Base-by-base conservation (phyloP, 2,888 invertebrate genomes). In the Cryptophagus acutangulus region DNA sequence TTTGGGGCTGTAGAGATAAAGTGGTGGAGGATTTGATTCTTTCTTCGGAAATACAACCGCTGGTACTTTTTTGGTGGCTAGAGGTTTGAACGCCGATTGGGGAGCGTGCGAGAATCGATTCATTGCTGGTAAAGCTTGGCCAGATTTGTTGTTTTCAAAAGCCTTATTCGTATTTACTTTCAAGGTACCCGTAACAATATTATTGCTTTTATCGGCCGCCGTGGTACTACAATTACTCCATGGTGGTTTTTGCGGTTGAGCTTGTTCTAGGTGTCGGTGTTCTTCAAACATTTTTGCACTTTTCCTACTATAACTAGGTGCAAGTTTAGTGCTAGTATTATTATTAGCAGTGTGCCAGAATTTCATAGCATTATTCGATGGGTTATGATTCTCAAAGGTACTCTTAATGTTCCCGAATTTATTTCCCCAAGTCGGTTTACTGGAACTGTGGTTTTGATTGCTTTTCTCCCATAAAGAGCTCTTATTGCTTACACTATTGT, bases 351-450 rank as follows among this genome's bases (percentile, higher is more conserved):
- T 67, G 52, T 77, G 77, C 82, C 81, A 82, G 55, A 79, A 79
- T 28, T 72, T 74, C 48, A 75, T 74, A 2, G 78, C 78, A 38
- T 48, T 43, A 20, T 71, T 71, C 63, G 48, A 72, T 6, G 31
- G 14, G 24, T 20, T 20, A 8, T 41, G 41, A 29, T 74, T 77
- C 61, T 91, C 90, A 62, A 91, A 91, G 0, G 82, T 75, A 24
- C 84, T 84, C 65, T 88, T 89, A 20, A 91, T 84, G 54, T 85
- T 83, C 0, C 87, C 87, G 62, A 91, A 91, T 46, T 87, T 77
- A 57, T 74, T 86, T 55, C 79, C 85, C 90, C 91, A 91, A 57
- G 87, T 84, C 8, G 57, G 45, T 33, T 49, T 40, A 33, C 49
- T 48, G 20, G 47, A 40, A 15, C 49, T 49, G 4, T 6, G 4